Evolutionary conservation across 2,888 invertebrate genomes (phyloP), one percentile per base, ranked within the genome.

Genomic region (Drosophila siamana): DNA sequence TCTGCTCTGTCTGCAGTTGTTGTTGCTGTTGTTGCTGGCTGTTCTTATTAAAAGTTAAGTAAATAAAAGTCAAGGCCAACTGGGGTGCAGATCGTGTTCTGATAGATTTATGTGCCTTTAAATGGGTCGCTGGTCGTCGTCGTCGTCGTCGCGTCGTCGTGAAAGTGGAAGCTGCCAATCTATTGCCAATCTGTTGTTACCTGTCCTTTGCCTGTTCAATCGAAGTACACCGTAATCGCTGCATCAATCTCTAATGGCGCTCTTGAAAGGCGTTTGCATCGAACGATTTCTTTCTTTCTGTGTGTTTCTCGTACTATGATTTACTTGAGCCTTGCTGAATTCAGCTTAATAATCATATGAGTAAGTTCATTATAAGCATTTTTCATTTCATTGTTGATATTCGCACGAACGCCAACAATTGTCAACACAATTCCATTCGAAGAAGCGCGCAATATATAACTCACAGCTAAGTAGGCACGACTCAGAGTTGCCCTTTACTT

Each of bases 1-100:
- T n/a, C 47, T 30, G 9, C 2, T 2, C 30, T 30, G 30, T 11
- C n/a, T 44, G 62, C 63, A 80, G 28, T 28, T 28, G 28, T 9
- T 28, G 28, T 28, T 28, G 28, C 36, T 48, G 51, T 51, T 48
- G 51, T 55, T 54, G 65, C 46, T 48, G 69, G 40, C 51, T 50
- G 65, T 43, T 60, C 66, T 80, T 68, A 74, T 77, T 80, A 73
- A 73, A 78, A 68, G 68, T 66, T 70, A 74, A 71, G 66, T 65
- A 71, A 85, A 82, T 82, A 87, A 84, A 78, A 84, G 85, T 87
- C 84, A 84, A 84, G 84, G 84, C 74, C 78, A 87, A 61, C 64
- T 48, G 38, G 64, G 54, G 46, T 48, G 51, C 33, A 52, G 44
- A 54, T 43, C 36, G 65, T 66, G 69, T 15, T 44, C 36, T 36